Evolutionary conservation across 2,888 invertebrate genomes (phyloP).

Genomic region (Tetragonisca angustula): DNA sequence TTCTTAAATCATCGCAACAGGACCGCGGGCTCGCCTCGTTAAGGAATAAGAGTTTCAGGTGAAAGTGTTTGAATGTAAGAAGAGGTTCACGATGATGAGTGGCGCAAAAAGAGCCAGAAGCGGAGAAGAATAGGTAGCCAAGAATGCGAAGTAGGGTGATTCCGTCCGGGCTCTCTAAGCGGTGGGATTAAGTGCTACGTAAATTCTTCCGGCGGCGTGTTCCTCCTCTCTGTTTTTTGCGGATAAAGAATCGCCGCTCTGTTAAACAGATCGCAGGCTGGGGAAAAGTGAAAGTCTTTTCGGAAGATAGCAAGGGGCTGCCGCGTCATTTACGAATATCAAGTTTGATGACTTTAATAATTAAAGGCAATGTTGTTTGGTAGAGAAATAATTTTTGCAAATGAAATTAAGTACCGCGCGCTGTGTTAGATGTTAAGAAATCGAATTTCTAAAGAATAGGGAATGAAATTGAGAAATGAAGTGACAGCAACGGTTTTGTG

Average conservation of each 20-base stretch:
- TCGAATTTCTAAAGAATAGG: too few relatives aligned
- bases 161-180: conserved; percentile 79
- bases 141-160: conserved; percentile 77
- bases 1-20: conserved; percentile 27
- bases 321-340: too few relatives aligned
- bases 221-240: conserved; percentile 63
- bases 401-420: not conserved
- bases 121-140: conserved; percentile 65
- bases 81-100: conserved; percentile 63
- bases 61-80: conserved; percentile 53
- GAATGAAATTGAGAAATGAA: too few relatives aligned
- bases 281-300: conserved; percentile 66
- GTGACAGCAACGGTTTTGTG: too few relatives aligned
- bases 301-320: not conserved
- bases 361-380: not conserved
- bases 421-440: too few relatives aligned
- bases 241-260: conserved; percentile 80
- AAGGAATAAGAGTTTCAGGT: conserved; percentile 37
- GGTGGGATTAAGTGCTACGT: conserved; percentile 83
- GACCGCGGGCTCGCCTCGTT: conserved; percentile 19
- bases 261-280: conserved; percentile 61
- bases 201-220: conserved; percentile 78
- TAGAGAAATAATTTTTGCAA: not conserved
- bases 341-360: not conserved
- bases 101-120: conserved; percentile 48